These are phyloP conservation scores for Cataglyphis hispanica DNA, from an alignment of 1,140 invertebrate genomes.

Conservation along the genomic window DNA sequence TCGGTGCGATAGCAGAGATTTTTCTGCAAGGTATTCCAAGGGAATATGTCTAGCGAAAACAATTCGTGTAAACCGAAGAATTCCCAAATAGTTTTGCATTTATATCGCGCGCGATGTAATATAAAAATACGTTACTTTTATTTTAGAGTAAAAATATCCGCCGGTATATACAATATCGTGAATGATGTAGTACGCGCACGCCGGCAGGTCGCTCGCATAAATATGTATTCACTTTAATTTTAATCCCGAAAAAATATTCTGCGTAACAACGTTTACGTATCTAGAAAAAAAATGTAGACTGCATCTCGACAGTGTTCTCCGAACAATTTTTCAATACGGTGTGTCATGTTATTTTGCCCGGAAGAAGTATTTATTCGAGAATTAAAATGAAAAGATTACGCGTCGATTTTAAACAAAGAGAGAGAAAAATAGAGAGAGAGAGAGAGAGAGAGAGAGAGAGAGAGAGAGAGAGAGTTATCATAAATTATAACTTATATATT, in stretches of 20 bases:
- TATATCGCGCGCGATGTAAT: not conserved
- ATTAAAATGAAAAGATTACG: constrained; percentile 28
- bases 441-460: not conserved
- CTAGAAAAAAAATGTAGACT: constrained; percentile 28
- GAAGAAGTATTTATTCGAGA: constrained; percentile 12
- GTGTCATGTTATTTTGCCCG: constrained; percentile 36
- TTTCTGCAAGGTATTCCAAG: constrained; percentile 11
- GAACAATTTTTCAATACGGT: constrained; percentile 46
- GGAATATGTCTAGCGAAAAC: constrained; percentile 2
- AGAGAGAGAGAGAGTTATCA: too few species aligned
- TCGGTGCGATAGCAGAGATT: not conserved
- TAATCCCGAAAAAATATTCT: constrained; percentile 59
- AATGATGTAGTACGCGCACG: constrained; percentile 14
- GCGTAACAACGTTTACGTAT: constrained; percentile 49
- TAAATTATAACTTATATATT: constrained; percentile 26
- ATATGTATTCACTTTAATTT: constrained; percentile 62
- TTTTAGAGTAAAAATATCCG: constrained; percentile 29
- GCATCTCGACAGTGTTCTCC: constrained; percentile 48
- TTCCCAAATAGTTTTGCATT: constrained; percentile 5
- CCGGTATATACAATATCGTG: not conserved
- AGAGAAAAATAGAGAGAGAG: not conserved
- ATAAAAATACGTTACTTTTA: constrained; percentile 47
- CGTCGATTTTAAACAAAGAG: not conserved
- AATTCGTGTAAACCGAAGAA: constrained; percentile 38
- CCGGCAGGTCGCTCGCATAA: constrained; percentile 44